phyloP scores from a whole-genome alignment of 2,888 invertebrate species.

The Dynastes maya region DNA sequence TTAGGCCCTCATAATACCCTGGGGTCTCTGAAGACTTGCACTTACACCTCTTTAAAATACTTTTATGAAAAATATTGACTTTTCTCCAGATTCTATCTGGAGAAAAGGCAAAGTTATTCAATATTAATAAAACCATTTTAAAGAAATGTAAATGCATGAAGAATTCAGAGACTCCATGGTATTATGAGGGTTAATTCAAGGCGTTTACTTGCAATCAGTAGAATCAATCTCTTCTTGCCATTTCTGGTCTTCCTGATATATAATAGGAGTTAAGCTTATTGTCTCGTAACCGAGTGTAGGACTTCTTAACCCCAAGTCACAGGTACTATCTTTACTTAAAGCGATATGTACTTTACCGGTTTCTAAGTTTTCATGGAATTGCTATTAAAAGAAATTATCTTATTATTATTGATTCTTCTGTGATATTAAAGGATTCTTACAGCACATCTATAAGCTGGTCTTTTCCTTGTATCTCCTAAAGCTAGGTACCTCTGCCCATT shows the following conservation, averaged over 20 bases:
- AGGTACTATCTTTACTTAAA: slow-evolving; percentile 78
- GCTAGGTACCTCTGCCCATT: slow-evolving; percentile 75
- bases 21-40: too few species aligned
- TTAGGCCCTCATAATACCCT: neutral
- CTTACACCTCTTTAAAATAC: too few species aligned
- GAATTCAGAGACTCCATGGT: too few species aligned
- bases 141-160: too few species aligned
- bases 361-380: slow-evolving; percentile 72
- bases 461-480: slow-evolving; percentile 72
- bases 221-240: slow-evolving; percentile 68
- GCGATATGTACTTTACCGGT: slow-evolving; percentile 75
- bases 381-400: slow-evolving; percentile 54
- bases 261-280: slow-evolving; percentile 70
- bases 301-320: slow-evolving; percentile 73
- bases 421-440: slow-evolving; percentile 67
- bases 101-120: too few species aligned
- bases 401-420: neutral
- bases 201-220: slow-evolving; percentile 65
- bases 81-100: too few species aligned
- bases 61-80: too few species aligned
- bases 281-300: slow-evolving; percentile 76
- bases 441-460: slow-evolving; percentile 76
- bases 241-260: slow-evolving; percentile 57
- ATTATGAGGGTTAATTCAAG: neutral
- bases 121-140: too few species aligned